Percentiles rank a stretch among this genome's conserved stretches.
phyloP scores from a whole-genome alignment of 2,113 vertebrate genomes.

The Sardina pilchardus region DNA sequence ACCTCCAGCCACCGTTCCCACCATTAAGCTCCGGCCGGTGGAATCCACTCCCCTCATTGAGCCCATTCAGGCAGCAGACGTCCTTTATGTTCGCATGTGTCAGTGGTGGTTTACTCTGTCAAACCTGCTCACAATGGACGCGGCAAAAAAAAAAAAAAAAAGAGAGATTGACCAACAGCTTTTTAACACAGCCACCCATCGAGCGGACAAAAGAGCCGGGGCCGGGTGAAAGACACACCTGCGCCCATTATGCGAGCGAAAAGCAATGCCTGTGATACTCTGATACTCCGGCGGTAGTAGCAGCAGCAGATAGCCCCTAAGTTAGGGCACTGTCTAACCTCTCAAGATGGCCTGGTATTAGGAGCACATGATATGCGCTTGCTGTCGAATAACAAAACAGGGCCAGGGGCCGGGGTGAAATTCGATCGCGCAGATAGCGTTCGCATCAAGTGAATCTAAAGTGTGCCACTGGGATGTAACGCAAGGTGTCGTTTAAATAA shows the following conservation, averaged over 20 bases:
- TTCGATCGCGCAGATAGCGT: conserved; percentile 62
- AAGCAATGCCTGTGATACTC: conserved; percentile 24
- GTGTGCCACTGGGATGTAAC: conserved; percentile 49
- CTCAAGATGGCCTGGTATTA: conserved; percentile 43
- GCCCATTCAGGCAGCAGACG: conserved; percentile 55
- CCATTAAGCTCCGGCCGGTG: conserved; percentile 58
- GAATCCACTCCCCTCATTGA: conserved; percentile 28
- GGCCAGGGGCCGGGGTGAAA: conserved; percentile 58
- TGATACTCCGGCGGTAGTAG: conserved; percentile 23
- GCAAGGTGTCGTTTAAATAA: not conserved
- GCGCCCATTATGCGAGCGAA: conserved; percentile 53
- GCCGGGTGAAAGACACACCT: conserved; percentile 61
- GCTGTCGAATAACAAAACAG: conserved; percentile 58
- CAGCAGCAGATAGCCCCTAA: not conserved
- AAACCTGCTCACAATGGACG: conserved; percentile 53
- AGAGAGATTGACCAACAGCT: conserved; percentile 66
- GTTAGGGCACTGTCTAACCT: not conserved
- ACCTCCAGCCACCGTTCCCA: conserved; percentile 66
- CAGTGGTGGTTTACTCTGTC: conserved; percentile 61
- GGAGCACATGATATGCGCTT: conserved; percentile 58
- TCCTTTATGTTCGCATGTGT: conserved; percentile 68
- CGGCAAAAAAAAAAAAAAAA: not conserved
- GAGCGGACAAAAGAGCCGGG: conserved; percentile 53
- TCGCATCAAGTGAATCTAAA: conserved; percentile 72
- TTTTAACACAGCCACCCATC: conserved; percentile 56